Evolutionary conservation across 2,113 vertebrate genomes (phyloP).

Genomic region (Alectura lathami): DNA sequence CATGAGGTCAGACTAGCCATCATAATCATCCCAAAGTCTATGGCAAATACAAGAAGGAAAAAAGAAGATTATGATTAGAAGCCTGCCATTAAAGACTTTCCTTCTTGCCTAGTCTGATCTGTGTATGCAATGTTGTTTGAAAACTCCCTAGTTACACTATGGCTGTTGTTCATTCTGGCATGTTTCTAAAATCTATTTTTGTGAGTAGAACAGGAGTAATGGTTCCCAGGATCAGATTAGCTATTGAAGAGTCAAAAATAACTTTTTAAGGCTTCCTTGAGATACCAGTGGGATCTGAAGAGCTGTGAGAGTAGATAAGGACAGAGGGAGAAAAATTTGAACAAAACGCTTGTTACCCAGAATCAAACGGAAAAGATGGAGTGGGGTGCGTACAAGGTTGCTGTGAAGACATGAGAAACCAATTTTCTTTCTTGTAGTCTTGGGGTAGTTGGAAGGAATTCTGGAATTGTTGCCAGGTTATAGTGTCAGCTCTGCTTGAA

Average conservation of each 20-base stretch:
- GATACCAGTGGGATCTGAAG: conserved; percentile 26
- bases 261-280: conserved; percentile 58
- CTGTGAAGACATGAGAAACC: background rate
- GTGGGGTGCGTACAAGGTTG: background rate
- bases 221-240: conserved; percentile 65
- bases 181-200: conserved; percentile 49
- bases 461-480: background rate
- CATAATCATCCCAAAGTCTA: background rate
- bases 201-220: conserved; percentile 26
- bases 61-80: background rate
- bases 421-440: background rate
- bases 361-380: background rate
- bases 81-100: background rate
- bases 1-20: background rate
- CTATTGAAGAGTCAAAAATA: conserved; percentile 58
- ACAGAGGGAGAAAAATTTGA: background rate
- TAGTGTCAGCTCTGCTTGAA: background rate
- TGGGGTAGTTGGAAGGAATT: background rate
- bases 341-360: background rate
- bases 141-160: conserved; percentile 58
- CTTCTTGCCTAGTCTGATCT: conserved; percentile 10
- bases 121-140: conserved; percentile 45
- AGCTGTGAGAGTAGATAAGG: conserved; percentile 34
- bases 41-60: background rate
- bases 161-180: conserved; percentile 12